Evolutionary conservation across 2,797 vertebrate genomes (phyloP).

Genomic region (Diglossa cyanea): DNA sequence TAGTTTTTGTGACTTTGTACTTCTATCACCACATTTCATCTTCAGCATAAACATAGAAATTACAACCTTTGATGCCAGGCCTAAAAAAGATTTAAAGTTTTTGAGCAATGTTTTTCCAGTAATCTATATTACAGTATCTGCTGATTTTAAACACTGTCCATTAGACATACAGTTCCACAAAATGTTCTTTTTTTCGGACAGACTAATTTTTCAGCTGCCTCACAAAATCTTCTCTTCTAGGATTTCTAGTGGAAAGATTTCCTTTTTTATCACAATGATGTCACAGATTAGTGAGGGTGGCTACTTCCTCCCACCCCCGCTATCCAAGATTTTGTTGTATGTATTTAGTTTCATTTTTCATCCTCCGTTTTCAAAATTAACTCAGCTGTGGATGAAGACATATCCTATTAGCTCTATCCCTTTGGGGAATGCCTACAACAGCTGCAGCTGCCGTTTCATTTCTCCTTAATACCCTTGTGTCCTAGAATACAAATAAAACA

Average conservation of each 20-base stretch:
- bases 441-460: constrained; percentile 58
- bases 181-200: background rate
- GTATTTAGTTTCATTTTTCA: constrained; percentile 36
- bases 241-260: constrained; percentile 14
- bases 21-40: constrained; percentile 44
- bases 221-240: background rate
- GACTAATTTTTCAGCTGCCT: background rate
- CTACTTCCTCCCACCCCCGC: background rate
- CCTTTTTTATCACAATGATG: constrained; percentile 23
- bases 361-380: constrained; percentile 51
- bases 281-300: background rate
- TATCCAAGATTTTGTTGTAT: constrained; percentile 14
- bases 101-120: constrained; percentile 17
- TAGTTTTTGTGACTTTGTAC: constrained; percentile 22
- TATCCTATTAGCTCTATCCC: constrained; percentile 46
- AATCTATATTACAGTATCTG: background rate
- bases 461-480: constrained; percentile 47
- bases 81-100: constrained; percentile 41
- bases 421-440: constrained; percentile 32
- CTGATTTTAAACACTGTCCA: background rate
- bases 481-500: constrained; percentile 64
- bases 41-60: constrained; percentile 60
- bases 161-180: background rate
- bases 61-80: constrained; percentile 14
- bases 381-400: constrained; percentile 52